Conservation (phyloP, 1,140 invertebrate genomes). For the Meloidogyne hapla region DNA sequence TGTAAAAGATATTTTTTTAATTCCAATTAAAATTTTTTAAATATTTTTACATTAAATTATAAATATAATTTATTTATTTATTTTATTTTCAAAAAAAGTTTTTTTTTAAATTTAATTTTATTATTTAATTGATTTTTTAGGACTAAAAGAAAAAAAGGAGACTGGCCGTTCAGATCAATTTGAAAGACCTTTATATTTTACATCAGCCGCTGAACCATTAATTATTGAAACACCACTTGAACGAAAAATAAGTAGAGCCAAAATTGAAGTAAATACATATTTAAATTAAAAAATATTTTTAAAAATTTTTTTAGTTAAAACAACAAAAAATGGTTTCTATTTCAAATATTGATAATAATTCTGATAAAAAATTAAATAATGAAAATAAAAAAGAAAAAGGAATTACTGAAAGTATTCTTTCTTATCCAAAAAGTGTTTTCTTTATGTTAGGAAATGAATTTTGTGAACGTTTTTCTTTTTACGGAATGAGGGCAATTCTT, state of each 20-base stretch:
- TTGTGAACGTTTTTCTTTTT: conserved; percentile 91
- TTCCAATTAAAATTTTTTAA: too few relatives aligned
- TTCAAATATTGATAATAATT: not conserved
- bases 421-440: conserved; percentile 78
- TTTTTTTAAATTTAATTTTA: not conserved
- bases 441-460: conserved; percentile 94
- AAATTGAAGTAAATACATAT: not conserved
- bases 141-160: not conserved
- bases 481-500: conserved; percentile 77
- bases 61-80: too few relatives aligned
- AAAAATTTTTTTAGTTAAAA: not conserved
- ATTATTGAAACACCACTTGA: conserved; percentile 17
- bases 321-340: conserved; percentile 11
- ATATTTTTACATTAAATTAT: too few relatives aligned
- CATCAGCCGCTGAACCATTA: conserved; percentile 21
- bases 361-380: conserved; percentile 17
- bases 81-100: too few relatives aligned
- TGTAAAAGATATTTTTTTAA: too few relatives aligned
- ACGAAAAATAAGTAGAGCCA: not conserved
- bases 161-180: not conserved
- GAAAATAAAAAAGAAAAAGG: conserved; percentile 29
- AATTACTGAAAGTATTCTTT: conserved; percentile 33
- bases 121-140: not conserved
- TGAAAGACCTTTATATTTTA: conserved; percentile 19
- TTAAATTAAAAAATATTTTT: not conserved